These are phyloP conservation scores for Sesamia nonagrioides DNA, from an alignment of 1,140 invertebrate species.

Conservation along the genomic window DNA sequence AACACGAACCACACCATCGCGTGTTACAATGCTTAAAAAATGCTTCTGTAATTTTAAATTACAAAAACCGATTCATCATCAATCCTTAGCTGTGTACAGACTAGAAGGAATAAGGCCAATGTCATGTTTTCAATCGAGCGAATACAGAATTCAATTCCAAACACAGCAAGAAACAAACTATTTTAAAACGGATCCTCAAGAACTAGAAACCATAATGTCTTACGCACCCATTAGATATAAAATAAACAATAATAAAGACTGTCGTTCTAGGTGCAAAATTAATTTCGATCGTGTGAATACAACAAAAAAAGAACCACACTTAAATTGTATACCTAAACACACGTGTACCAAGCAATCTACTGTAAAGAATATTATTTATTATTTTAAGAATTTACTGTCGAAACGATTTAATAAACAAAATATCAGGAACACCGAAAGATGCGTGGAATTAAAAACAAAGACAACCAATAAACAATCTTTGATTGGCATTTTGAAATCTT, in stretches of 20 bases:
- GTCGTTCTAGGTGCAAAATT: neutral
- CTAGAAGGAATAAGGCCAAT: slow-evolving; percentile 15
- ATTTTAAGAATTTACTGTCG: neutral
- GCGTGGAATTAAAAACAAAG: neutral
- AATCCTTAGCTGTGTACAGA: neutral
- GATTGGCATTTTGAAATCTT: slow-evolving; percentile 48
- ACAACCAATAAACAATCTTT: neutral
- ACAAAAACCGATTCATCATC: neutral
- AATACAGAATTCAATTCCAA: slow-evolving; percentile 33
- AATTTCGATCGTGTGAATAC: neutral
- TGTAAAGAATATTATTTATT: neutral
- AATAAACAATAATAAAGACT: neutral
- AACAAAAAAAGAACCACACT: neutral
- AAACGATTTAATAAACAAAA: neutral
- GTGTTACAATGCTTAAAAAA: slow-evolving; percentile 8
- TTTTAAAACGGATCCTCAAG: slow-evolving; percentile 5
- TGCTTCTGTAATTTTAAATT: slow-evolving; percentile 29
- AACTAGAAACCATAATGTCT: slow-evolving; percentile 64
- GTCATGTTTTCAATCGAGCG: slow-evolving; percentile 15
- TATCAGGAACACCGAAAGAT: neutral
- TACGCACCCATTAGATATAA: slow-evolving; percentile 63
- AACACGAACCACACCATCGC: neutral
- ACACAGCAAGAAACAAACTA: neutral
- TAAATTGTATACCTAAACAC: neutral
- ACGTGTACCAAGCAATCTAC: neutral